Evolutionary conservation across 1,140 invertebrate species (phyloP), one percentile per base, ranked within the genome.

Genomic region (Drosophila funebris): DNA sequence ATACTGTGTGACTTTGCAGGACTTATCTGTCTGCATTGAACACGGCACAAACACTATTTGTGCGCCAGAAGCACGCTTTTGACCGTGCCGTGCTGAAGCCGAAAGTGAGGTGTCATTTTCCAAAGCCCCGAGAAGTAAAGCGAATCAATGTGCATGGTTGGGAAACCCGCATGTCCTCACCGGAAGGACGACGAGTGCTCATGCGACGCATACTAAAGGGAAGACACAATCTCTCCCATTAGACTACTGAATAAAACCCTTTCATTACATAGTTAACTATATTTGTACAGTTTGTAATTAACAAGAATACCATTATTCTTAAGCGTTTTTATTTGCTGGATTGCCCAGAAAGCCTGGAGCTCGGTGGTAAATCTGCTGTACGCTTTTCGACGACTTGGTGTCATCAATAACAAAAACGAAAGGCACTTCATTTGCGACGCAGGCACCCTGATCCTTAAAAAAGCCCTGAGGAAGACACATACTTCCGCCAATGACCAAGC

Each of bases 201-300:
- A 96, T 96, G 95, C 94, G 95, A 79, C 93, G 96, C 79, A 94
- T 96, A 73, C 91, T 97, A 3, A 96, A 95, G 92, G 95, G 96
- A 24, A 93, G 94, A 92, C 94, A 94, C 92, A 93, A 95, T 5
- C 85, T 96, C 5, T 93, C 94, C 20, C 96, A 97, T 92, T 97
- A 93, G 93, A 3, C 2, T 43, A 27, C 20, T 18, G 4, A 50
- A 46, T 43, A 41, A 20, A 60, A 31, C 20, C 2, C 3, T 2
- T 20, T 60, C 31, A 48, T 50, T 48, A 58, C 33, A 43, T 20
- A 54, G n/a, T 46, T 48, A 16, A 20, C 36, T 39, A 13, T 36
- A 29, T 46, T 71, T 76, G 41, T 70, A 57, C 60, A 75, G 11
- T 41, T 62, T 33, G 36, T 33, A 3, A 37, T n/a, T 33, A 1